phyloP scores from a whole-genome alignment of 1,140 invertebrate species.

The Apolygus lucorum region DNA sequence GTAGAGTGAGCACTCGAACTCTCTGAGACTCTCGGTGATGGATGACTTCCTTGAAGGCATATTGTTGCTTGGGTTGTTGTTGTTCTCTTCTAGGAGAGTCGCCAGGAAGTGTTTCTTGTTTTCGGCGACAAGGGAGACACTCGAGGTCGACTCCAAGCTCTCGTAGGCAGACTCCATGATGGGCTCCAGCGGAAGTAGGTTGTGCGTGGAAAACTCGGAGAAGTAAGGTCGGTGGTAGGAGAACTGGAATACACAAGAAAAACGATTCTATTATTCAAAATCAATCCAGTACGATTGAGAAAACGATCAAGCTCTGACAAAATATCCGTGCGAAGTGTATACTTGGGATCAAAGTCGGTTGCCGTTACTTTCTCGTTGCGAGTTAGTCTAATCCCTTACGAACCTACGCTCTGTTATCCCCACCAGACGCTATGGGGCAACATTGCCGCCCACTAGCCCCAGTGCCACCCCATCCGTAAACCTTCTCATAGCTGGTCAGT shows the following conservation, averaged over 20 bases:
- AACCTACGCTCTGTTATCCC: too few relatives aligned
- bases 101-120: slow-evolving; percentile 4
- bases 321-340: too few relatives aligned
- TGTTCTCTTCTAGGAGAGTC: slow-evolving; percentile 1
- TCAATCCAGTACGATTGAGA: too few relatives aligned
- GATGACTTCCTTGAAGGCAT: neutral
- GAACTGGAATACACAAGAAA: neutral
- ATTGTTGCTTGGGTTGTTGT: slow-evolving; percentile 12
- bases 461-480: too few relatives aligned
- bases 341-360: too few relatives aligned
- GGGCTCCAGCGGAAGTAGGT: neutral
- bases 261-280: too few relatives aligned
- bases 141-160: neutral
- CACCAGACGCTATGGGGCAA: too few relatives aligned
- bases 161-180: slow-evolving; percentile 3
- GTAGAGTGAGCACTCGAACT: slow-evolving; percentile 8
- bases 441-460: too few relatives aligned
- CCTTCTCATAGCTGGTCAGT: too few relatives aligned
- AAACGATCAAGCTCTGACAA: too few relatives aligned
- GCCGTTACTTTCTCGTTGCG: too few relatives aligned
- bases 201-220: neutral
- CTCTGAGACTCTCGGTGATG: slow-evolving; percentile 1
- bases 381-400: too few relatives aligned
- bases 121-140: neutral
- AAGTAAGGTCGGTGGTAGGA: neutral